Conservation (phyloP, 1,140 invertebrate genomes). For the Colletes latitarsis region DNA sequence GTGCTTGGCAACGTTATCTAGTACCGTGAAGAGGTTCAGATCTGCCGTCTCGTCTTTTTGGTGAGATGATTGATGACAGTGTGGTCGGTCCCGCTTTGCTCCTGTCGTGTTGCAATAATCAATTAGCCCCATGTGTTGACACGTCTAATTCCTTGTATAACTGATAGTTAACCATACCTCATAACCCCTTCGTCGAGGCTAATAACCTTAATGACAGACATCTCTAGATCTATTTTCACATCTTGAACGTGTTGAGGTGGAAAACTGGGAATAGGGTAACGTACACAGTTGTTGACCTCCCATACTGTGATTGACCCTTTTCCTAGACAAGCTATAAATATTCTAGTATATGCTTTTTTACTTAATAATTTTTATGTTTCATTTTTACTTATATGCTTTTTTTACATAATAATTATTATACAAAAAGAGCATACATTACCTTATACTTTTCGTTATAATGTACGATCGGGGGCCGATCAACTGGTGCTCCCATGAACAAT, state of each 20-base stretch:
- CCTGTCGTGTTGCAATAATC: constrained; percentile 66
- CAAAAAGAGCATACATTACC: no score
- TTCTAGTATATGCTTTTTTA: no score
- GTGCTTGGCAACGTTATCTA: constrained; percentile 45
- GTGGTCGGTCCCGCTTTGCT: constrained; percentile 25
- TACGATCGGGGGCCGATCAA: no score
- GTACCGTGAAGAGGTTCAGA: background rate
- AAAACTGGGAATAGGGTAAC: background rate
- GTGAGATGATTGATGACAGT: constrained; percentile 62
- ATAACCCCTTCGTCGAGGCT: constrained; percentile 54
- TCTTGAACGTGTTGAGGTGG: background rate
- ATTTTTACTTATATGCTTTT: no score
- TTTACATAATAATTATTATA: no score
- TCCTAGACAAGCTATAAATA: no score
- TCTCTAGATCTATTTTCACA: constrained; percentile 40
- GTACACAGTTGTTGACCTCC: no score
- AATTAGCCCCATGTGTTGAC: constrained; percentile 64
- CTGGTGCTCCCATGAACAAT: no score
- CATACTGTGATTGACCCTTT: background rate
- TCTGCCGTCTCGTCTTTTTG: constrained; percentile 3
- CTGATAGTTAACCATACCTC: constrained; percentile 40
- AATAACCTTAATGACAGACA: constrained; percentile 40
- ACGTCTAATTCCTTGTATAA: constrained; percentile 63
- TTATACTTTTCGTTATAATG: no score
- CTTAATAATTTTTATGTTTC: no score